A percentile compares a stretch with the other conserved stretches of the same genome.
phyloP scores from a whole-genome alignment of 2,888 invertebrate species.

The Coelopa pilipes region DNA sequence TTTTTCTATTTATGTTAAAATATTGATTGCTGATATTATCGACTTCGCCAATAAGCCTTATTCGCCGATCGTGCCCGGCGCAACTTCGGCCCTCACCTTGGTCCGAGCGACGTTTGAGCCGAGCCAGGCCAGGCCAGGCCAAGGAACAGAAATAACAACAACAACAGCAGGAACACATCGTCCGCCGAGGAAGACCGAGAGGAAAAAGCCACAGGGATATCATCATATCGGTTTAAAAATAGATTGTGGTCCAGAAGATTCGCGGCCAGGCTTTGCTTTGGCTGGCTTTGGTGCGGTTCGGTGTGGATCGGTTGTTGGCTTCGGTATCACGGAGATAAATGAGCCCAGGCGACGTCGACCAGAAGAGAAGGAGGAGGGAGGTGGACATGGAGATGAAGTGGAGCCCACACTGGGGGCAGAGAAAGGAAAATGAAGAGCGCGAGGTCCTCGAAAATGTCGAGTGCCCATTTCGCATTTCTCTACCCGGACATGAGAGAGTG shows the following conservation, averaged over 20 bases:
- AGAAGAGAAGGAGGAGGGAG: not conserved
- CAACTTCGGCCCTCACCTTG: slow-evolving; percentile 28
- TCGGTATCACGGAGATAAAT: too few species aligned
- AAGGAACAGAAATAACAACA: slow-evolving; percentile 13
- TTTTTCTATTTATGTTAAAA: slow-evolving; percentile 42
- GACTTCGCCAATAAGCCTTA: slow-evolving; percentile 48
- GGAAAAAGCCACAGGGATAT: not conserved
- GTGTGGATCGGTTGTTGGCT: too few species aligned
- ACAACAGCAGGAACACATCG: slow-evolving; percentile 19
- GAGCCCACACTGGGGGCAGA: not conserved
- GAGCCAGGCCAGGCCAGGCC: too few species aligned
- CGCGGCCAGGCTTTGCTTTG: too few species aligned
- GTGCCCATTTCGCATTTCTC: too few species aligned
- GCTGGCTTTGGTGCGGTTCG: too few species aligned
- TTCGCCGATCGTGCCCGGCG: slow-evolving; percentile 52
- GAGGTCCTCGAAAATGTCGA: too few species aligned
- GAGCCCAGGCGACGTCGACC: too few species aligned
- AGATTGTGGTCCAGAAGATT: slow-evolving; percentile 29
- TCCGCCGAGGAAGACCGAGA: not conserved
- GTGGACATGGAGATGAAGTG: not conserved
- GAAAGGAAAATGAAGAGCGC: not conserved
- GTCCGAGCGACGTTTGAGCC: slow-evolving; percentile 1
- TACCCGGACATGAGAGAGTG: too few species aligned
- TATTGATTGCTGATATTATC: slow-evolving; percentile 39
- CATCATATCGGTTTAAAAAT: slow-evolving; percentile 20